Evolutionary conservation across 2,888 invertebrate species (phyloP), one percentile per base, ranked within the genome.

Genomic region (Trissolcus brochymenae): DNA sequence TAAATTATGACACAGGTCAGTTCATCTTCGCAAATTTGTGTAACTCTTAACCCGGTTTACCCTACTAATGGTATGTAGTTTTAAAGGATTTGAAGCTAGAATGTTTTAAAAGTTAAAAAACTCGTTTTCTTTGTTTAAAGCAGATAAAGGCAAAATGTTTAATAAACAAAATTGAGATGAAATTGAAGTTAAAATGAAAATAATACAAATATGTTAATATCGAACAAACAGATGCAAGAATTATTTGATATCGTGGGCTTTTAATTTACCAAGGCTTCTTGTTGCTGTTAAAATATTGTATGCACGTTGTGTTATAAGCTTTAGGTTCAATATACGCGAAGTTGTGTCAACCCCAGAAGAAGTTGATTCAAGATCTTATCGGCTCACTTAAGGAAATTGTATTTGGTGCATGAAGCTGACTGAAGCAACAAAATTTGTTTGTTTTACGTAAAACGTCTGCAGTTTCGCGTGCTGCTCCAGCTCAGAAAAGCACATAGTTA

Each of bases 321-420:
- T 46, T 9, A 19, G 19, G 17, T 51, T 51, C 51, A 51, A 51
- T 51, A 51, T 51, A 17, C 51, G 21, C 14, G 46, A 17, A 21
- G 59, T 59, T 14, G n/a, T 59, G 46, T 46, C 46, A 59, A 46
- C 59, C 40, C 14, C 46, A 21, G 41, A 46, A 53, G 53, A 57
- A 51, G 66, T 67, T 57, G 66, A 67, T 67, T 51, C 50, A 59
- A 59, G 59, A 67, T 67, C 53, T 67, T 67, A 67, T 67, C 67
- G 59, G 35, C 41, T 66, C 40, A 57, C 21, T 49, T 57, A 57
- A 66, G 51, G 57, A 66, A 66, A 66, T 49, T 66, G 66, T 57
- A 51, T 57, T 51, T 54, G 55, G 65, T 53, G 50, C 13, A 25
- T 6, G 21, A 46, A 64, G 50, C 51, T 59, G 59, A 67, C 51